A percentile compares a stretch with the other conserved stretches of the same genome.
These are phyloP conservation scores for Hystrix cristata DNA, from an alignment of 2,113 vertebrate genomes.

Conservation along the genomic window DNA sequence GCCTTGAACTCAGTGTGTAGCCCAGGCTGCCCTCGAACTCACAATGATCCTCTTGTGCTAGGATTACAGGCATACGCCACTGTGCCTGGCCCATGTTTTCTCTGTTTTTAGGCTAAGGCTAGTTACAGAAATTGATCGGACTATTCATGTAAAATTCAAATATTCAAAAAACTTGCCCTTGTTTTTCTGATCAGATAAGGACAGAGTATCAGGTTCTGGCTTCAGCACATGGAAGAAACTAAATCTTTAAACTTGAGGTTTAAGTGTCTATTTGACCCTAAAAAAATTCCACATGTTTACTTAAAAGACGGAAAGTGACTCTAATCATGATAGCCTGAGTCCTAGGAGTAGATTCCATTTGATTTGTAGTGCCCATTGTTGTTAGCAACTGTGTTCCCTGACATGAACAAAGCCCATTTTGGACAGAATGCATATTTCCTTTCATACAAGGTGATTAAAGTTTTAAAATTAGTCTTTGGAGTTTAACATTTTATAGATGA, in stretches of 20 bases:
- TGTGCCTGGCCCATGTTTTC: background rate
- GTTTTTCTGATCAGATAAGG: slow-evolving; percentile 69
- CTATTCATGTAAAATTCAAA: slow-evolving; percentile 67
- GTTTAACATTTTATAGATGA: slow-evolving; percentile 37
- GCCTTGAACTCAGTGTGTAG: background rate
- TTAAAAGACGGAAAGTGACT: slow-evolving; percentile 50
- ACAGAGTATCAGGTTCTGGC: slow-evolving; percentile 65
- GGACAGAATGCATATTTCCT: slow-evolving; percentile 52
- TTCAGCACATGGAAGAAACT: slow-evolving; percentile 61
- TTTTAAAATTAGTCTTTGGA: slow-evolving; percentile 45
- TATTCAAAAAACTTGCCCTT: slow-evolving; percentile 67
- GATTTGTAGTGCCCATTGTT: background rate
- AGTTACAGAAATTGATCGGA: slow-evolving; percentile 31
- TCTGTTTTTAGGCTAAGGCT: slow-evolving; percentile 51
- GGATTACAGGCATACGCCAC: background rate
- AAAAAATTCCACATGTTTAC: slow-evolving; percentile 43
- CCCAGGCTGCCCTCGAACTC: background rate
- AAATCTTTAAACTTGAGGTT: slow-evolving; percentile 54
- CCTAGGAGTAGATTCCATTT: slow-evolving; percentile 46
- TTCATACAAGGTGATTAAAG: background rate
- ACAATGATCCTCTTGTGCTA: background rate
- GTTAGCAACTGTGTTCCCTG: slow-evolving; percentile 46
- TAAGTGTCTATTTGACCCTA: slow-evolving; percentile 50
- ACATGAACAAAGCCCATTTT: slow-evolving; percentile 45
- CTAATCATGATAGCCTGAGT: slow-evolving; percentile 21